Conservation (phyloP, 2,113 vertebrate genomes). For the Calypte anna region DNA sequence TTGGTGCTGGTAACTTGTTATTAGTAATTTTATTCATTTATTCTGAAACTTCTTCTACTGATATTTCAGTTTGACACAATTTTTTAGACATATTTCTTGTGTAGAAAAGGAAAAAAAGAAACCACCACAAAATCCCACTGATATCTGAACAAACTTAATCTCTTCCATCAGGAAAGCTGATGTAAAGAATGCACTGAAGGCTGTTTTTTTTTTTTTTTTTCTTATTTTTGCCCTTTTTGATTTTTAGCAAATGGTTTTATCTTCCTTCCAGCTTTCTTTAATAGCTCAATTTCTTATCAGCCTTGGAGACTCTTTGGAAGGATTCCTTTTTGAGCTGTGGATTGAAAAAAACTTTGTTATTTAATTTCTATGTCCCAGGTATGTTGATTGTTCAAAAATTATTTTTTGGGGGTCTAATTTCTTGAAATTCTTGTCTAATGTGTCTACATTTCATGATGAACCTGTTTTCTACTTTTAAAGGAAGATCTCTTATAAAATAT, state of each 20-base stretch:
- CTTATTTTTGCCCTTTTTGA: neutral
- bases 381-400: neutral
- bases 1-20: conserved; percentile 34
- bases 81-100: conserved; percentile 10
- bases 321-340: neutral
- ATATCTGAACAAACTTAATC: conserved; percentile 22
- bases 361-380: neutral
- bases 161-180: conserved; percentile 12
- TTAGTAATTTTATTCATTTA: conserved; percentile 65
- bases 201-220: neutral
- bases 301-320: neutral
- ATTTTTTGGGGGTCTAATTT: neutral
- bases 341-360: neutral
- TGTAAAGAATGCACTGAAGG: neutral
- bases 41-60: conserved; percentile 42
- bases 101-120: neutral
- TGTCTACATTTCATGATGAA: neutral
- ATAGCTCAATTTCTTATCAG: conserved; percentile 42
- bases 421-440: neutral
- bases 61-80: conserved; percentile 51
- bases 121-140: neutral
- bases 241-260: neutral
- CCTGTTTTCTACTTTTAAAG: neutral
- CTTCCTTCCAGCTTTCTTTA: conserved; percentile 2
- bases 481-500: neutral